Conservation (phyloP, 2,113 vertebrate genomes). For the Cisticola juncidis region DNA sequence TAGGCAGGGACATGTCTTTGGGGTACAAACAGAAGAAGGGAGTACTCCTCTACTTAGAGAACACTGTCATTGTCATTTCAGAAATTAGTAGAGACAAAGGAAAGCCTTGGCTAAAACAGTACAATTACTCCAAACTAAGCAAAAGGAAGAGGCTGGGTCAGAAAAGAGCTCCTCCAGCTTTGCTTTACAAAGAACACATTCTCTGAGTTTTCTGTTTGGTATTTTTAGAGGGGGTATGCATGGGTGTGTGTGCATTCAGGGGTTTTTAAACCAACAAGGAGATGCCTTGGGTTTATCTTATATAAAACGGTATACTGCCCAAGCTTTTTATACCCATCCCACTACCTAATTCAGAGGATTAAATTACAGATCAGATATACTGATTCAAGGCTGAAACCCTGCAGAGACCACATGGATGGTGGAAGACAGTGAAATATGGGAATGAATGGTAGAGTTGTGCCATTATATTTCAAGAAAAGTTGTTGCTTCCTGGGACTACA, state of each 20-base stretch:
- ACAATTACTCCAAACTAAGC: neutral
- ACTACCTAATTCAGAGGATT: neutral
- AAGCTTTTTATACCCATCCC: neutral
- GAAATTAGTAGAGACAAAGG: neutral
- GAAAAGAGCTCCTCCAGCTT: neutral
- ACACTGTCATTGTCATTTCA: neutral
- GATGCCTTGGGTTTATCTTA: neutral
- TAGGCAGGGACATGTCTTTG: neutral
- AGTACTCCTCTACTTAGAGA: neutral
- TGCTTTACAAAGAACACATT: neutral
- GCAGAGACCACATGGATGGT: neutral
- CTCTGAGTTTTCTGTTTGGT: neutral
- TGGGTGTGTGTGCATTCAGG: fast-evolving
- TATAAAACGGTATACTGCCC: neutral
- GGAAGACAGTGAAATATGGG: neutral
- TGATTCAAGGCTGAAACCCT: neutral
- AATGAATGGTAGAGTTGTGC: neutral
- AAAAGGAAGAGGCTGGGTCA: neutral
- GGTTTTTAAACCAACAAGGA: neutral
- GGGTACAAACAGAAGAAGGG: neutral
- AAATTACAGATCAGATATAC: neutral
- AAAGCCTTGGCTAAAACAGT: neutral
- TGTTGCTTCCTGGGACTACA: neutral
- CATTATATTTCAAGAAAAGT: neutral
- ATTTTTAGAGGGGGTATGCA: fast-evolving